Base-by-base conservation (phyloP, 2,888 invertebrate species). In the Junonia oenone region DNA sequence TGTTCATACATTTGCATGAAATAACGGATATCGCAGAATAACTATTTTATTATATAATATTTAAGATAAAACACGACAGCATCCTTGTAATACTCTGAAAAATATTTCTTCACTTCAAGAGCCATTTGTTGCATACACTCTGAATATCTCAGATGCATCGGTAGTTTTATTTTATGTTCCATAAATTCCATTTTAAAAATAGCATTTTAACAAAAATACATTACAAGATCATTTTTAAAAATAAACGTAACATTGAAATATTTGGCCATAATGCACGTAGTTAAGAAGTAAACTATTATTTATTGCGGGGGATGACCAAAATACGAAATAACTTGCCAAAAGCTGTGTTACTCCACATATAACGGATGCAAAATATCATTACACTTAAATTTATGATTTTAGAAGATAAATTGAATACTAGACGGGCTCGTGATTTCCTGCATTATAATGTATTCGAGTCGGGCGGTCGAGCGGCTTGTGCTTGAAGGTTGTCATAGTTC, bases 371-470 rank as follows among this genome's bases (percentile, higher is more conserved):
- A 85, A 86, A 81, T 81, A 81, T 85, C 81, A 82, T 86, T 85
- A 82, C 72, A 74, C 73, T 72, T 75, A 74, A 88, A 53, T 53
- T 53, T 86, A 87, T 83, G 83, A 85, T 83, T 86, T 87, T 81
- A 72, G 77, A 86, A 82, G 85, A 88, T 87, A 88, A 85, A 89
- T 86, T 81, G 83, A 79, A 76, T 75, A 75, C 73, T 79, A 76
- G 80, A 75, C 75, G 72, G 70, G 77, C 70, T 83, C 83, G 85
- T 87, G 88, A 87, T 87, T 88, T 89, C 89, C 88, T 87, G 83
- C 76, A 76, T 80, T 57, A 72, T 87, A 88, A 88, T 87, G 76
- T 87, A 88, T 88, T 82, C 86, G 68, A 75, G 72, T 70, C 72
- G 75, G 77, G 76, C 75, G 66, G 65, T 61, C 64, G 62, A 63